Base-by-base conservation (phyloP, 2,113 vertebrate species). In the Galbula dea region DNA sequence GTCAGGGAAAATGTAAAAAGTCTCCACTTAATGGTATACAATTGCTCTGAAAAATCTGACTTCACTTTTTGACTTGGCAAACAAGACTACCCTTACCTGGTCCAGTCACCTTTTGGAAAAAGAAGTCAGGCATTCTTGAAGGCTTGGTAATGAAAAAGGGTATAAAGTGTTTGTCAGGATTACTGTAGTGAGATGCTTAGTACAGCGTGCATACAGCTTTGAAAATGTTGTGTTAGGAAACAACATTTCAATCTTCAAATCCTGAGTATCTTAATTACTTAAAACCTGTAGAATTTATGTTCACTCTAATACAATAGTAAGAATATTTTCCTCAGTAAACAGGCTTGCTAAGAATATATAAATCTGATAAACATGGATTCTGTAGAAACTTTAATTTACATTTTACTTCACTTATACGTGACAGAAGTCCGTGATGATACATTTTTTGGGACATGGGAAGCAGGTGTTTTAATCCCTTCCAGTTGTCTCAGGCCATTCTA, bases 291-390 rank as follows among this genome's bases (percentile, higher is more conserved):
- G 74, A 89, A 87, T 83, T 95, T 76, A 32, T 91, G 81, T 93
- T 94, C 46, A 41, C 27, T 82, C 39, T 76, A 73, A 72, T 91
- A 89, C 62, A 82, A 89, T 49, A 66, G 62, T 82, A 82, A 73
- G 84, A 96, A 91, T 91, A 87, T 89, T 92, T 96, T 39, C 91
- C 91, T 34, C 45, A 84, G 74, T 75, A 94, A 96, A 89, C 54
- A 92, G 26, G 58, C 59, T 94, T 95, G 87, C 59, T 80, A 86
- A 3, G 58, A 96, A 71, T 72, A 49, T 29, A 86, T 59, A 90
- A 74, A 88, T 83, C 52, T 96, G 66, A 69, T 87, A 95, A 90
- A 87, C 71, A 54, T 52, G 49, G n/a, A 68, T 92, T 92, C 74
- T 89, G 67, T 65, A 68, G 69, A 82, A 37, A 23, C 49, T 89